Evolutionary conservation across 2,888 invertebrate species (phyloP), one percentile per base, ranked within the genome.

Genomic region (Leucoptera coffeella): DNA sequence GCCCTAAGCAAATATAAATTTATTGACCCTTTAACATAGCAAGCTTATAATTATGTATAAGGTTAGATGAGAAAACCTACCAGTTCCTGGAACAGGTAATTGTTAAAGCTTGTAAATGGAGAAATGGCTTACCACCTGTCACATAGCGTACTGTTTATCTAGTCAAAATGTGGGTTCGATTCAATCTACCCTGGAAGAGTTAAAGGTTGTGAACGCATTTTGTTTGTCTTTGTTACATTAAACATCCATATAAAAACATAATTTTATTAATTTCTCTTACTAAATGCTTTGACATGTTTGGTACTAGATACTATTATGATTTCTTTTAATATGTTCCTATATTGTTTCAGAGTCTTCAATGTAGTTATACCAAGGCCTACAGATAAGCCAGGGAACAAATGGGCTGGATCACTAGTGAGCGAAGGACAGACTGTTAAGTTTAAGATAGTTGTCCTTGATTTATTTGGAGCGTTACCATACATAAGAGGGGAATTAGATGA

Each of bases 341-440:
- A 5, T 11, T 13, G 4, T 50, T 60, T 34, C 38, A 69, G 78
- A 40, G 71, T 75, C 13, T 85, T 85, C 41, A 83, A 84, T 54
- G 79, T 82, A 8, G 80, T 82, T 4, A 72, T 85, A 23, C 78
- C 78, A 21, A 71, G 75, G 39, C 74, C 75, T 5, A 61, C 64
- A 15, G 62, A 65, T 27, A 50, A 60, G 27, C 58, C 59, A 1
- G 60, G 67, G 3, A 50, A 65, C 35, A 54, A 57, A 34, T 82
- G 82, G 82, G 43, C 73, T 29, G 81, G 80, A 2, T 40, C 64
- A 21, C 49, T 52, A 30, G 54, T 79, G 13, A 42, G 64, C 26
- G 62, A 79, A 38, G 80, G 78, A 0, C 75, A 80, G 42, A 72
- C 77, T 45, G 71, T 82, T 6, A 52, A 57, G 29, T 78, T 84